Evolutionary conservation across 2,888 invertebrate species (phyloP).

Genomic region (Trissoscelio sp.): DNA sequence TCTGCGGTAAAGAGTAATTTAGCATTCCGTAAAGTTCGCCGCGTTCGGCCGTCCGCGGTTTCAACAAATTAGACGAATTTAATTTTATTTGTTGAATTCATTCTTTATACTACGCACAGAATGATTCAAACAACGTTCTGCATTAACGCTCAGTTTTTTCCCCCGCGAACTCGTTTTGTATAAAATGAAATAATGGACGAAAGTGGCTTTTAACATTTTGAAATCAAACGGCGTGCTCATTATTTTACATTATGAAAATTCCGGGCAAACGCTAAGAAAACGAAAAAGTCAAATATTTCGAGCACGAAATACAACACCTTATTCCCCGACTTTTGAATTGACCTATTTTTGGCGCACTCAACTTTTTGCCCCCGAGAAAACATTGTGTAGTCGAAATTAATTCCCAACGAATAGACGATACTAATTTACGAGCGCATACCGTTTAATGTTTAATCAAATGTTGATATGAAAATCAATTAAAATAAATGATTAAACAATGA

Average conservation of each 20-base stretch:
- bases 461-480: conserved; percentile 3
- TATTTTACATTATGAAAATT: conserved; percentile 29
- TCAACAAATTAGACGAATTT: not conserved
- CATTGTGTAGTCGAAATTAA: conserved; percentile 10
- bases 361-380: conserved; percentile 9
- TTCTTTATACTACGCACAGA: not conserved
- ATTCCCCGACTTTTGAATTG: conserved; percentile 9
- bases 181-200: conserved; percentile 21
- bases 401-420: conserved; percentile 1
- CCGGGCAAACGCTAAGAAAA: conserved; percentile 15
- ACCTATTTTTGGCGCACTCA: conserved; percentile 31
- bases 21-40: not conserved
- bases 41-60: not conserved
- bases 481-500: too few species aligned
- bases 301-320: conserved; percentile 5
- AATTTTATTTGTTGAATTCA: conserved; percentile 3
- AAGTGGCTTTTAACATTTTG: conserved; percentile 29
- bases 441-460: not conserved
- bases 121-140: conserved; percentile 16
- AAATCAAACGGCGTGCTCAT: conserved; percentile 24
- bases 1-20: not conserved
- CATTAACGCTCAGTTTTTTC: conserved; percentile 10
- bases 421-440: not conserved
- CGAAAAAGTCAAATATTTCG: conserved; percentile 24
- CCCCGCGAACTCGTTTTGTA: conserved; percentile 3